Evolutionary conservation across 2,888 invertebrate species (phyloP).

Genomic region (Drosophila mayaguana): DNA sequence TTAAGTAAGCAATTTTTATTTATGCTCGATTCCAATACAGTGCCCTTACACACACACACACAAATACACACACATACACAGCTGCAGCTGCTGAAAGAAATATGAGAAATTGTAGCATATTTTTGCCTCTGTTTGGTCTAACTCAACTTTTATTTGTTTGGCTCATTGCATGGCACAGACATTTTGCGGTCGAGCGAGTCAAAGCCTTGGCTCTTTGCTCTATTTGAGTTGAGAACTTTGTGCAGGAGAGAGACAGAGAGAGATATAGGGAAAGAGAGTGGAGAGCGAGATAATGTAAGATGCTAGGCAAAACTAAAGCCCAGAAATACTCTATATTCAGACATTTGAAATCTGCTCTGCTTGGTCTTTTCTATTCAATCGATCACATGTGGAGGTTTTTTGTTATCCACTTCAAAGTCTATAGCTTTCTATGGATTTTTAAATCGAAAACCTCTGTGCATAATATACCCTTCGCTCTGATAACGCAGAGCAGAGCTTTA

Average conservation of each 20-base stretch:
- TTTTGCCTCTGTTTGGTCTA: constrained; percentile 62
- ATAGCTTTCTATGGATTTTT: background rate
- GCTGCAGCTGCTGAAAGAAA: constrained; percentile 53
- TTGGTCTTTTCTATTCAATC: background rate
- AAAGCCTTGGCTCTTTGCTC: constrained; percentile 55
- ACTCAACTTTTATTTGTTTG: constrained; percentile 77
- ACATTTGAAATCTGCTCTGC: background rate
- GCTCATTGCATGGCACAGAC: constrained; percentile 72
- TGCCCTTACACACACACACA: constrained; percentile 20
- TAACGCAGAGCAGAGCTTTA: background rate
- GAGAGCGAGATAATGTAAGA: background rate
- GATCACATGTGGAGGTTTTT: background rate
- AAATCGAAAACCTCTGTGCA: background rate
- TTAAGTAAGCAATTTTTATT: constrained; percentile 78
- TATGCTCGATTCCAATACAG: constrained; percentile 60
- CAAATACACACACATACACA: constrained; percentile 10
- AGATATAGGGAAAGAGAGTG: background rate
- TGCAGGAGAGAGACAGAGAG: background rate
- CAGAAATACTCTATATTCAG: constrained; percentile 2
- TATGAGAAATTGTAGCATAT: constrained; percentile 79
- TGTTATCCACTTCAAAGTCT: background rate
- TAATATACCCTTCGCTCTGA: background rate
- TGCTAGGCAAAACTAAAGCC: background rate
- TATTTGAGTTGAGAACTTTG: constrained; percentile 50
- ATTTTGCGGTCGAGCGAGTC: constrained; percentile 77